Percentiles rank a stretch among this genome's conserved stretches.
Conservation (phyloP, 2,888 invertebrate genomes). For the Eulithis prunata region DNA sequence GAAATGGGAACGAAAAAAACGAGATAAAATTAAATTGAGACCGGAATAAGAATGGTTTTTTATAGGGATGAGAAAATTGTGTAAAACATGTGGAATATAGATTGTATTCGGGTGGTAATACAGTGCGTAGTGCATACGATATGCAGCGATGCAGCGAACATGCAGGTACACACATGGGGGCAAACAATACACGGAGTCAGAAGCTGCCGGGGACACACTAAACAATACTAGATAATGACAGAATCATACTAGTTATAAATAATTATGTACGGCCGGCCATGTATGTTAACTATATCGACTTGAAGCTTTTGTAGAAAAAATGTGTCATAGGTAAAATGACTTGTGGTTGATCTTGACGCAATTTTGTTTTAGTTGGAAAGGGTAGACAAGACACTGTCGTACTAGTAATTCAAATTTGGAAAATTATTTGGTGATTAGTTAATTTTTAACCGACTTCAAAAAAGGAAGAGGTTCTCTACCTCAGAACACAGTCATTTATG, state of each 20-base stretch:
- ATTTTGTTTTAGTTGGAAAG: too few species aligned
- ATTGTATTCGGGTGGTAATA: slow-evolving; percentile 56
- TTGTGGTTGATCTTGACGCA: too few species aligned
- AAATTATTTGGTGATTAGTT: too few species aligned
- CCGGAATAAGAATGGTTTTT: neutral
- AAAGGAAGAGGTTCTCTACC: too few species aligned
- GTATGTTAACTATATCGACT: too few species aligned
- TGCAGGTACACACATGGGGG: slow-evolving; percentile 75
- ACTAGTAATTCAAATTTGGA: too few species aligned
- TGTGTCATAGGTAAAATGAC: too few species aligned
- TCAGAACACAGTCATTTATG: too few species aligned
- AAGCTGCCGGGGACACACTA: slow-evolving; percentile 57
- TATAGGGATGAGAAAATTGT: neutral
- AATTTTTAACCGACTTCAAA: too few species aligned
- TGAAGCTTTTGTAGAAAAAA: too few species aligned
- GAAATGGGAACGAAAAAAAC: neutral
- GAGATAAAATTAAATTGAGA: slow-evolving; percentile 1
- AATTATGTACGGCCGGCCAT: too few species aligned
- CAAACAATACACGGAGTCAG: slow-evolving; percentile 71
- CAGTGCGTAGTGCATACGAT: slow-evolving; percentile 64
- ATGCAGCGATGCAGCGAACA: slow-evolving; percentile 66
- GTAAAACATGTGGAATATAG: slow-evolving; percentile 1
- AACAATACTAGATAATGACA: slow-evolving; percentile 40
- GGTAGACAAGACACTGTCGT: too few species aligned
- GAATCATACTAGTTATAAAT: slow-evolving; percentile 30